phyloP scores from a whole-genome alignment of 2,113 vertebrate genomes.

The Lichenostomus cassidix region DNA sequence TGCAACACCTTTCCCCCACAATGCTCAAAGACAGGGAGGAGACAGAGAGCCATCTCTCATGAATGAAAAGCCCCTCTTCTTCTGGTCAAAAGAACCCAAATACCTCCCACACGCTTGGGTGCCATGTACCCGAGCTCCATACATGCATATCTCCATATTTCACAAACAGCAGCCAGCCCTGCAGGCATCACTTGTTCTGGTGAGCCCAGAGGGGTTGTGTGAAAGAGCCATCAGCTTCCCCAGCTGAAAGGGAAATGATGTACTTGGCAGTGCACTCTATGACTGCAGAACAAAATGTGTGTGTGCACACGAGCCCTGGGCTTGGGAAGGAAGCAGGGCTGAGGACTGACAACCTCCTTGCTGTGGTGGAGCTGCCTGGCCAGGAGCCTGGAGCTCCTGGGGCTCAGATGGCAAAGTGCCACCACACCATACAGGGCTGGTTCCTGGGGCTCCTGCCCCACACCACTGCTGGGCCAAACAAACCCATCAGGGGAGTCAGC shows the following conservation, averaged over 20 bases:
- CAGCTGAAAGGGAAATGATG: neutral
- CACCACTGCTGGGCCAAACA: neutral
- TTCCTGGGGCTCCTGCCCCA: neutral
- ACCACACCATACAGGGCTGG: rapidly evolving
- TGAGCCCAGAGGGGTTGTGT: rapidly evolving
- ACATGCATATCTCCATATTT: rapidly evolving
- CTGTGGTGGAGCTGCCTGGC: neutral
- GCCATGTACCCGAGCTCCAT: neutral
- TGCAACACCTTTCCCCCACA: neutral
- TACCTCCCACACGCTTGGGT: rapidly evolving
- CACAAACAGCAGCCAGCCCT: neutral
- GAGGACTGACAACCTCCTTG: neutral
- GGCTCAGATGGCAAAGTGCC: neutral
- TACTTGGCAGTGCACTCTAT: rapidly evolving
- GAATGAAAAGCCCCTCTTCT: neutral
- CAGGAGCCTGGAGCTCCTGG: neutral
- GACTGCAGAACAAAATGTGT: neutral
- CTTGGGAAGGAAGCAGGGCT: neutral
- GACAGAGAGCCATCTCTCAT: neutral
- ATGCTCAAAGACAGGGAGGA: neutral
- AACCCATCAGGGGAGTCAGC: rapidly evolving
- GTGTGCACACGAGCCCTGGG: neutral
- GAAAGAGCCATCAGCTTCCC: neutral
- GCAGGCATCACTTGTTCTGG: neutral
- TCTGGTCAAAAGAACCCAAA: neutral